Evolutionary conservation across 2,113 vertebrate species (phyloP).

Genomic region (Todiramphus chloris): DNA sequence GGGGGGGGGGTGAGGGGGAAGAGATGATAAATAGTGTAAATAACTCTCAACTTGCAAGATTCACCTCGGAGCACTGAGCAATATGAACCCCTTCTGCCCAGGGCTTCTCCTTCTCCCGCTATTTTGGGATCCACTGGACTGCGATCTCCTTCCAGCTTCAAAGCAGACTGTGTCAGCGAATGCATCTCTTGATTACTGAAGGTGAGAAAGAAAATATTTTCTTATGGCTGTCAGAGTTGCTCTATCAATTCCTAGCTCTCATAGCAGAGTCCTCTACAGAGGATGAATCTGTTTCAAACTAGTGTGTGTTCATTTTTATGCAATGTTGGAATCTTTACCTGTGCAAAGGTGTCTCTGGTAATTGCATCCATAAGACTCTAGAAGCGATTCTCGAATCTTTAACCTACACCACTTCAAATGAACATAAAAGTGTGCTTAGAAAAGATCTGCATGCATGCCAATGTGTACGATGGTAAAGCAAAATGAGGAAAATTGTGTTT

Average conservation of each 20-base stretch:
- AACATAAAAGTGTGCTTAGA: neutral
- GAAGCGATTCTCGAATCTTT: neutral
- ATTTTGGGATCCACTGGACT: neutral
- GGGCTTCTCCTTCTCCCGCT: neutral
- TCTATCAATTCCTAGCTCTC: neutral
- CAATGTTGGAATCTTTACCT: neutral
- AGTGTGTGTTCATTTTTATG: neutral
- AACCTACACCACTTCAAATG: neutral
- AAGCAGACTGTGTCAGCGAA: neutral
- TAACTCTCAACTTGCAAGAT: neutral
- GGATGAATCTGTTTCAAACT: neutral
- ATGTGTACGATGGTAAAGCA: neutral
- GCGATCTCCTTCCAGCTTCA: neutral
- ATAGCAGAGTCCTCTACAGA: neutral
- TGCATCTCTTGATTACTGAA: neutral
- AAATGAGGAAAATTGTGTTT: neutral
- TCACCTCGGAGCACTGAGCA: constrained; percentile 1
- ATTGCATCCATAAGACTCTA: neutral
- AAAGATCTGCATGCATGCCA: neutral
- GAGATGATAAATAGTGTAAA: neutral
- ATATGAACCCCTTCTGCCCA: neutral
- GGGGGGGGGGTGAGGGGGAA: neutral
- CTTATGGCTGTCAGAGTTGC: neutral
- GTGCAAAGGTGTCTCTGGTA: neutral
- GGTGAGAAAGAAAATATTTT: neutral